Evolutionary conservation across 2,888 invertebrate species (phyloP), one percentile per base, ranked within the genome.

Genomic region (Ditula angustiorana): DNA sequence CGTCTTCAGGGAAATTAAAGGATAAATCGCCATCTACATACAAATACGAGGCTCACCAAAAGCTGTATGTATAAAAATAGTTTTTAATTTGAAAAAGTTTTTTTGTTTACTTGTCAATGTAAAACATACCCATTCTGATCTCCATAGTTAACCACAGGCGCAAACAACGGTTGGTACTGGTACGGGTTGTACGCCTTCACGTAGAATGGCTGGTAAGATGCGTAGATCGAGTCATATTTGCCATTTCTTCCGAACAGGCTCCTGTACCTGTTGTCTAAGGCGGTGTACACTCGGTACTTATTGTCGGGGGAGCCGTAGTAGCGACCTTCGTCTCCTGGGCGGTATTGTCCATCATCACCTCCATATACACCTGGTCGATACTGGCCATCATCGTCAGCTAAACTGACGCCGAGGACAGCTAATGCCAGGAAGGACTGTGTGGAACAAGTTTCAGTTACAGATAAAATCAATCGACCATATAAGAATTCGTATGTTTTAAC

Each of bases 321-420:
- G 16, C 75, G 75, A 7, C 85, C 86, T 53, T 85, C 80, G 19
- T 75, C 66, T n/a, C 67, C 73, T 8, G 77, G 78, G 5, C 71
- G 76, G 71, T 91, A 90, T 59, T 76, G 75, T 1, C 90, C 89
- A 46, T 87, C 85, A 49, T 86, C 79, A 1, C 79, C 77, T 5
- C 81, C 82, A 56, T 88, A 82, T 19, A 73, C 47, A 33, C 81
- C 82, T 46, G 93, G 89, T 3, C 82, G 88, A 75, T 94, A 94
- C 53, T 87, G 84, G 0, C 94, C 94, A 65, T 92, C 87, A 30
- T 91, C 83, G 50, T 83, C 80, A 74, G 89, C 87, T 21, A 53
- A 58, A 57, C 80, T 79, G 67, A 79, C 74, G 70, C 74, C 73
- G 66, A 86, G 65, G 56, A 76, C 79, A 68, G 72, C 74, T 35